Conservation (phyloP, 1,140 invertebrate species). For the Daktulosphaira vitifoliae region DNA sequence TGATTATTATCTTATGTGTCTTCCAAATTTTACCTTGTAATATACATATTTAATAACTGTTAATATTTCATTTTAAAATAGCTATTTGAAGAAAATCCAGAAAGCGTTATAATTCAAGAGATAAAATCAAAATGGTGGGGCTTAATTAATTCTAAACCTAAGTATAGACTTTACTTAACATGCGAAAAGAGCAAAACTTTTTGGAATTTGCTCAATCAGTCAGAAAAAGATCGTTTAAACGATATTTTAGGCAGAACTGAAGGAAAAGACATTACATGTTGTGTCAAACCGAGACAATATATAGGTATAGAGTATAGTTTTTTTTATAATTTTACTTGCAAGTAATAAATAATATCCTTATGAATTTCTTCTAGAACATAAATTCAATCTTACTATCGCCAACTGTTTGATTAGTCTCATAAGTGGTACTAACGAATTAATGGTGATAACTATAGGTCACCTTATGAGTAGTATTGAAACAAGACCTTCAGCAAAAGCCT, state of each 20-base stretch:
- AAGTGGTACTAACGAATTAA: conserved; percentile 60
- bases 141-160: conserved; percentile 17
- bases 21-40: too few species aligned
- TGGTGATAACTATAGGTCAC: conserved; percentile 64
- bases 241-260: conserved; percentile 51
- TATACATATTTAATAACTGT: too few species aligned
- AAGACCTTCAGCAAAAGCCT: conserved; percentile 58
- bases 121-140: conserved; percentile 47
- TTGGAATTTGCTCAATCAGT: conserved; percentile 57
- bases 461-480: conserved; percentile 63
- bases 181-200: conserved; percentile 49
- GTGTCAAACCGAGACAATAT: conserved; percentile 50
- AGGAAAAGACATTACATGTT: conserved; percentile 43
- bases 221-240: conserved; percentile 56
- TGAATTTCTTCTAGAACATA: conserved; percentile 63
- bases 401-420: conserved; percentile 62
- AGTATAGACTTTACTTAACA: conserved; percentile 38
- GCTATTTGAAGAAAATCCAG: conserved; percentile 51
- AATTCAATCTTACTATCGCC: conserved; percentile 67
- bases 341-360: neutral
- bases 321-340: neutral
- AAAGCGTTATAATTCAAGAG: conserved; percentile 48
- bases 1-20: too few species aligned
- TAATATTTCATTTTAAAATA: too few species aligned
- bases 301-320: conserved; percentile 44